These are phyloP conservation scores for Limnephilus rhombicus DNA, from an alignment of 2,888 invertebrate species.

Conservation along the genomic window DNA sequence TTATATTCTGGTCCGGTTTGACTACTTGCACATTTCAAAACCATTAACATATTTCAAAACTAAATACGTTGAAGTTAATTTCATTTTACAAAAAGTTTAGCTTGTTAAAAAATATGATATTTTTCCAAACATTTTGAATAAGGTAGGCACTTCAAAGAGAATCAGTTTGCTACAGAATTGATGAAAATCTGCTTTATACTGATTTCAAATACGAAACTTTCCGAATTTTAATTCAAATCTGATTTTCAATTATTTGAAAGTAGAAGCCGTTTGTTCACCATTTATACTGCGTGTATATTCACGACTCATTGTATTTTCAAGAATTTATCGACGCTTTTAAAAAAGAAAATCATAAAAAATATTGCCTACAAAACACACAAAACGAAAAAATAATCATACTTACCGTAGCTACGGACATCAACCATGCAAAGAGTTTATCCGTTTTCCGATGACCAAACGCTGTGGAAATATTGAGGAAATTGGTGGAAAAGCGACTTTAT, in stretches of 20 bases:
- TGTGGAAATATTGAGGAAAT: neutral
- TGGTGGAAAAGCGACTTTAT: neutral
- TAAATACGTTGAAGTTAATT: neutral
- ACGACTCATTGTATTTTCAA: neutral
- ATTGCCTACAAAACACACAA: neutral
- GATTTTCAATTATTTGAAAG: neutral
- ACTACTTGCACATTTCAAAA: neutral
- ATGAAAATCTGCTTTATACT: neutral
- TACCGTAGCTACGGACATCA: neutral
- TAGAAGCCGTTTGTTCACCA: neutral
- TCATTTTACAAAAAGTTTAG: neutral
- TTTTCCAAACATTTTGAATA: neutral
- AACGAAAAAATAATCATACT: neutral
- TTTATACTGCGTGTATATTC: neutral
- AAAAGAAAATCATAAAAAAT: neutral
- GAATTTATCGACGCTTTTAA: neutral
- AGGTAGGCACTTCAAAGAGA: neutral
- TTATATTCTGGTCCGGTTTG: neutral
- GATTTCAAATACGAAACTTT: neutral
- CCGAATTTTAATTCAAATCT: neutral
- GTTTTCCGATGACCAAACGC: neutral
- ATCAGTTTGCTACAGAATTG: neutral
- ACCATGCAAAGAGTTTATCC: neutral
- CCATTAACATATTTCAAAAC: neutral
- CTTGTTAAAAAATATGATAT: neutral